Base-by-base conservation (phyloP, 2,797 vertebrate species). In the Takifugu rubripes region DNA sequence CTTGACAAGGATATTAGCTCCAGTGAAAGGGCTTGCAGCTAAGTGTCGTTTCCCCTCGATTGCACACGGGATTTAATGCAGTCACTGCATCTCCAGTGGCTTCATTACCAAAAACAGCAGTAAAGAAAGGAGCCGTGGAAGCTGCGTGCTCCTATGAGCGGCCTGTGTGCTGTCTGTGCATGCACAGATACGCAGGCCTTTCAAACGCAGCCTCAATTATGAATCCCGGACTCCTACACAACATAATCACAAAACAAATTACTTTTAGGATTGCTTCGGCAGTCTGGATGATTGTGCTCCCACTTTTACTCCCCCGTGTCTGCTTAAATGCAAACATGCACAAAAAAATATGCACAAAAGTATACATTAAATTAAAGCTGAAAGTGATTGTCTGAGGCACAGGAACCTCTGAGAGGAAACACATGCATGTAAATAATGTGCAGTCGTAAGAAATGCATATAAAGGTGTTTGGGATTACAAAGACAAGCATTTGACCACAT, bases 1-100 rank as follows among this genome's bases (percentile, higher is more conserved):
- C 49, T 62, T 66, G 61, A 75, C 59, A 67, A 46, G 47, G 64
- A 60, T 74, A 78, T 67, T 72, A 68, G 59, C 72, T 72, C 69
- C 60, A 70, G 49, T 40, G 31, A 56, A 64, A 40, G 40, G 25
- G 61, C 64, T 70, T 65, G 64, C 17, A 46, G 55, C 49, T 49
- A 63, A 78, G 63, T 68, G 67, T 56, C n/a, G 29, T 29, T 26
- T 25, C 31, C 54, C 49, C 50, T 69, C 64, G 54, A 33, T 46
- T 58, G 48, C 54, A 69, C 56, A 53, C 36, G 3, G 52, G 29
- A 59, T 59, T 66, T 63, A 81, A 55, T 69, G 33, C 25, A 70
- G 65, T 49, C 49, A 40, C 24, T 3, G 4, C 58, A 66, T 61
- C 57, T 47, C 61, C 36, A 46, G 55, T 52, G 50, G 59, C 48